A percentile compares a stretch with the other conserved stretches of the same genome.
These are phyloP conservation scores for Tricholaema leucomelas DNA, from an alignment of 2,113 vertebrate species.

Conservation along the genomic window DNA sequence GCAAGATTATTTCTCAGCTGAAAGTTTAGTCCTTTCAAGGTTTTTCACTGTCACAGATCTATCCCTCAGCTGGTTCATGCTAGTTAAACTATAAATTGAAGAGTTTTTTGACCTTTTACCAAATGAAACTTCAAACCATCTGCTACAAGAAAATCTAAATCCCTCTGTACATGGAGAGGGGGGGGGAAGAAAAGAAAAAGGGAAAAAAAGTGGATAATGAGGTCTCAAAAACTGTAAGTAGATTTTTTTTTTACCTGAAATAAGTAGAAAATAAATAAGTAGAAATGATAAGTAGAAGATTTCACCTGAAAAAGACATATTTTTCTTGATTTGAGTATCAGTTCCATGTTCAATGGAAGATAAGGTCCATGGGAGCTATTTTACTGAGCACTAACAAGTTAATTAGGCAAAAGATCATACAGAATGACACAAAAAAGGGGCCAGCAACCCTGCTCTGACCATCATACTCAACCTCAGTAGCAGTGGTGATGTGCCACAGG, in stretches of 20 bases:
- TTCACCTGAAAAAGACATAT: background rate
- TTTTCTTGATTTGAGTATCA: background rate
- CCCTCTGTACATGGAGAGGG: background rate
- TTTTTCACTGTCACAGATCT: background rate
- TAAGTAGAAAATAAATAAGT: too few species aligned
- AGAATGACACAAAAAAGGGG: background rate
- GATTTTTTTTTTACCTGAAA: too few species aligned
- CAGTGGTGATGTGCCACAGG: background rate
- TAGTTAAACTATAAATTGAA: background rate
- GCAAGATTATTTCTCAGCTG: background rate
- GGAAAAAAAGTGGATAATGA: background rate
- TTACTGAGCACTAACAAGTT: background rate
- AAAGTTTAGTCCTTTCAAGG: background rate
- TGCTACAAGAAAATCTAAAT: background rate
- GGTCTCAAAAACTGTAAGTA: too few species aligned
- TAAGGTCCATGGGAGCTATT: background rate
- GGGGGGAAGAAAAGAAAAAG: background rate
- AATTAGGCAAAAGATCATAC: background rate
- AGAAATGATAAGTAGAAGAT: background rate
- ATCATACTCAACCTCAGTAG: background rate
- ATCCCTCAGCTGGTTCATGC: background rate
- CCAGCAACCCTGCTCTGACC: background rate
- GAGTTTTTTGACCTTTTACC: background rate
- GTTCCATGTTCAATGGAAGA: background rate
- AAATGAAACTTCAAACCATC: background rate